Percentiles rank a stretch among this genome's conserved stretches.
phyloP scores from a whole-genome alignment of 1,140 invertebrate genomes.

The Atta texana region DNA sequence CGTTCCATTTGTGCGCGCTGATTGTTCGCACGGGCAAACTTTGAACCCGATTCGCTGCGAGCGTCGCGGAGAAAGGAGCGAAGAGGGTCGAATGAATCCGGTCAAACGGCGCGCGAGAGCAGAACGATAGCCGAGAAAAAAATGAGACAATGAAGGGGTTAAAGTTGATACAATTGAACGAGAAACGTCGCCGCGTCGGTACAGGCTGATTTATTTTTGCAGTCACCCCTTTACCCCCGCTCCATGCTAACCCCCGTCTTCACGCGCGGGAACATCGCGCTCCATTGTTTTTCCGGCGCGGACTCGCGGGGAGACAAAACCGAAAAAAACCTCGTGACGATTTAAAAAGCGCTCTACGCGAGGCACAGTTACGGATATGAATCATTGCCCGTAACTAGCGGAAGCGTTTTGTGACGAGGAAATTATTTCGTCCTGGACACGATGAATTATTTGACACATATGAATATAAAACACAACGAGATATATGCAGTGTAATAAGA shows the following conservation, averaged over 20 bases:
- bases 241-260: constrained; percentile 30
- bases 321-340: constrained; percentile 36
- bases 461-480: background rate
- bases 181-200: constrained; percentile 72
- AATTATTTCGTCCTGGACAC: constrained; percentile 39
- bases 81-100: constrained; percentile 70
- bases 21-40: constrained; percentile 75
- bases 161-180: constrained; percentile 79
- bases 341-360: constrained; percentile 42
- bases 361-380: constrained; percentile 20
- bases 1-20: constrained; percentile 61
- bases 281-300: constrained; percentile 72
- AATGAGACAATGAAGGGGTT: constrained; percentile 78
- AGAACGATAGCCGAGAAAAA: constrained; percentile 72
- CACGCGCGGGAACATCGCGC: constrained; percentile 51
- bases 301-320: constrained; percentile 32
- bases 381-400: constrained; percentile 39
- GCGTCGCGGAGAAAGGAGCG: constrained; percentile 38
- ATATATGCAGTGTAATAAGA: constrained; percentile 18
- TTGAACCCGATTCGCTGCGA: constrained; percentile 65
- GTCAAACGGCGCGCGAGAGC: constrained; percentile 75
- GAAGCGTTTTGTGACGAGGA: constrained; percentile 45
- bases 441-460: constrained; percentile 37
- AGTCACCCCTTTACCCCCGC: constrained; percentile 53
- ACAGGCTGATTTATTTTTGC: constrained; percentile 78